These are phyloP conservation scores for Deroplatys truncata DNA, from an alignment of 2,888 invertebrate species.

Conservation along the genomic window DNA sequence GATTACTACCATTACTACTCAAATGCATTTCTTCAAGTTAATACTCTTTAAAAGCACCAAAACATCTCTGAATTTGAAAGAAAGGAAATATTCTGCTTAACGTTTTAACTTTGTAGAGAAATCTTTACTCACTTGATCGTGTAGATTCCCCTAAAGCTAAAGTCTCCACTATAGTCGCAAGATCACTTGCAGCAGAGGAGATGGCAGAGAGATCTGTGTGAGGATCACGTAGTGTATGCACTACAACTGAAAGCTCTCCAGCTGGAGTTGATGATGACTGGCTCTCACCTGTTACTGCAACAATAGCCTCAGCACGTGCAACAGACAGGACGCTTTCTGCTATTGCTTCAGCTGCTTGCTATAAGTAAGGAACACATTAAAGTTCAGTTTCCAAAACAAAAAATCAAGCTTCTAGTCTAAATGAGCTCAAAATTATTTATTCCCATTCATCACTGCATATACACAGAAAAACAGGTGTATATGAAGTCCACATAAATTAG, in stretches of 20 bases:
- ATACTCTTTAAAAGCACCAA: too few species aligned
- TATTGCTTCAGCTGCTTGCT: constrained; percentile 83
- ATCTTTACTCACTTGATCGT: not conserved
- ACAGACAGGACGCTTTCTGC: constrained; percentile 76
- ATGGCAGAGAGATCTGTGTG: constrained; percentile 65
- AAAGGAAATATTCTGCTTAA: too few species aligned
- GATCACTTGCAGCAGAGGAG: constrained; percentile 57
- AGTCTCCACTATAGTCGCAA: constrained; percentile 84
- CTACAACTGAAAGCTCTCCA: constrained; percentile 54
- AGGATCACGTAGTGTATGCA: constrained; percentile 58
- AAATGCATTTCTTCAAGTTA: too few species aligned
- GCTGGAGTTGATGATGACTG: constrained; percentile 39
- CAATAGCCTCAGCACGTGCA: constrained; percentile 65
- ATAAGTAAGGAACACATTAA: constrained; percentile 11
- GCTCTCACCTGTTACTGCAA: constrained; percentile 47
- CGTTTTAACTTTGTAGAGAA: too few species aligned
- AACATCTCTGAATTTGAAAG: too few species aligned
- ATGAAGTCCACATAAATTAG: too few species aligned
- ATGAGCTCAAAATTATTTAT: too few species aligned
- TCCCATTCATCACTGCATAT: too few species aligned
- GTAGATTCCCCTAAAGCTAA: constrained; percentile 56
- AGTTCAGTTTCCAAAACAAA: not conserved
- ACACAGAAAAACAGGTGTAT: too few species aligned
- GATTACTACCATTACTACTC: too few species aligned
- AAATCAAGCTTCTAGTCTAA: too few species aligned